phyloP scores from a whole-genome alignment of 2,797 vertebrate genomes.

The Masticophis lateralis region DNA sequence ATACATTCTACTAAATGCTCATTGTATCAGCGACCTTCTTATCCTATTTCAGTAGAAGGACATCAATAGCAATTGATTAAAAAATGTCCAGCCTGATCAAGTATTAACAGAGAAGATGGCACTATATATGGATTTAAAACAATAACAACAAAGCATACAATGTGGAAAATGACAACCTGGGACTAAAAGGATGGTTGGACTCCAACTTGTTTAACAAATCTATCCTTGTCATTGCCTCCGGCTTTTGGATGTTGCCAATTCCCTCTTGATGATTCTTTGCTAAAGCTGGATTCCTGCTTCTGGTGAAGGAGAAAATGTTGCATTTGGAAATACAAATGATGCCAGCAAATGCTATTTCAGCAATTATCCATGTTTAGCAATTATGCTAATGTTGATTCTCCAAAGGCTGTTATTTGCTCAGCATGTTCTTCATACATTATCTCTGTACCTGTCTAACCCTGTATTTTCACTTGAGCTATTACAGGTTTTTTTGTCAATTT shows the following conservation, averaged over 20 bases:
- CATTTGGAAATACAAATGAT: slow-evolving; percentile 62
- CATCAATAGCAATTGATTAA: slow-evolving; percentile 73
- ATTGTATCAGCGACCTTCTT: slow-evolving; percentile 52
- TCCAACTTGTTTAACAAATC: slow-evolving; percentile 45
- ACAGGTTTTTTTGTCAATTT: slow-evolving; percentile 72
- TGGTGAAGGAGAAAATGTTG: slow-evolving; percentile 56
- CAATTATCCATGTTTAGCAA: slow-evolving; percentile 78
- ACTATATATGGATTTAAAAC: slow-evolving; percentile 49
- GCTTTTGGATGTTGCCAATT: slow-evolving; percentile 49
- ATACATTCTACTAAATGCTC: slow-evolving; percentile 50
- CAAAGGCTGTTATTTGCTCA: slow-evolving; percentile 76
- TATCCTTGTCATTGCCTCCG: neutral
- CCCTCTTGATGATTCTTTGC: slow-evolving; percentile 40
- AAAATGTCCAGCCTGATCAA: slow-evolving; percentile 71
- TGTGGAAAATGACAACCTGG: slow-evolving; percentile 42
- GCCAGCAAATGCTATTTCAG: slow-evolving; percentile 74
- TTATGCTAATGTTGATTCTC: slow-evolving; percentile 77
- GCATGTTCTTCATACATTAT: slow-evolving; percentile 69
- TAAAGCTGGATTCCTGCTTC: slow-evolving; percentile 46
- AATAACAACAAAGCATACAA: slow-evolving; percentile 29
- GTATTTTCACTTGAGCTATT: slow-evolving; percentile 68
- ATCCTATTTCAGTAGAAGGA: slow-evolving; percentile 54
- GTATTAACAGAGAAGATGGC: slow-evolving; percentile 44
- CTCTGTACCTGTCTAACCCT: slow-evolving; percentile 72
- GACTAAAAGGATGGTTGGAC: slow-evolving; percentile 28